Conservation (phyloP, 2,797 vertebrate species). For the Rousettus madagascariensis region DNA sequence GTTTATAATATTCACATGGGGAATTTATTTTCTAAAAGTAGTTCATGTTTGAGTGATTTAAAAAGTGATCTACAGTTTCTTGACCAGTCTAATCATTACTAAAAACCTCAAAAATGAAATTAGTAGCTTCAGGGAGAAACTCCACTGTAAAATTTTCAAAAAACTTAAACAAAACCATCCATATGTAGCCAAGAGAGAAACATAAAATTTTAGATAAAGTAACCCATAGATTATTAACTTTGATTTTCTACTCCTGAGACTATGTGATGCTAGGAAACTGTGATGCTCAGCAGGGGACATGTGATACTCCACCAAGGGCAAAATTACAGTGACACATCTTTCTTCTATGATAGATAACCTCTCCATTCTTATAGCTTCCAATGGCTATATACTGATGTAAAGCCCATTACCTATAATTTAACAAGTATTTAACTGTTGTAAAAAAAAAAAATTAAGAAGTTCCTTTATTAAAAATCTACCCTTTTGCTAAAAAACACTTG, state of each 20-base stretch:
- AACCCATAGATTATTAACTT: background rate
- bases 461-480: background rate
- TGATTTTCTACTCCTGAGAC: background rate
- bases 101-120: background rate
- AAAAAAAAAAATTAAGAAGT: background rate
- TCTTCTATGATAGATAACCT: background rate
- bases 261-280: too few species aligned
- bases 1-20: background rate
- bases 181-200: background rate
- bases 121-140: background rate
- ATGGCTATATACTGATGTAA: background rate
- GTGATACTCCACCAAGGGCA: background rate
- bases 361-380: rapidly evolving
- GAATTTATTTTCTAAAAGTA: background rate
- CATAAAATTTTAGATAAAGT: background rate
- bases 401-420: background rate
- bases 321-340: background rate
- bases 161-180: background rate
- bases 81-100: background rate
- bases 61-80: background rate
- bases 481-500: background rate
- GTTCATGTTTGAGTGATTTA: background rate
- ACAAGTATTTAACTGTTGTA: background rate
- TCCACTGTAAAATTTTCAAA: background rate
- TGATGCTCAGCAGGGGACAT: background rate